Evolutionary conservation across 2,113 vertebrate species (phyloP).

Genomic region (Ciconia maguari): DNA sequence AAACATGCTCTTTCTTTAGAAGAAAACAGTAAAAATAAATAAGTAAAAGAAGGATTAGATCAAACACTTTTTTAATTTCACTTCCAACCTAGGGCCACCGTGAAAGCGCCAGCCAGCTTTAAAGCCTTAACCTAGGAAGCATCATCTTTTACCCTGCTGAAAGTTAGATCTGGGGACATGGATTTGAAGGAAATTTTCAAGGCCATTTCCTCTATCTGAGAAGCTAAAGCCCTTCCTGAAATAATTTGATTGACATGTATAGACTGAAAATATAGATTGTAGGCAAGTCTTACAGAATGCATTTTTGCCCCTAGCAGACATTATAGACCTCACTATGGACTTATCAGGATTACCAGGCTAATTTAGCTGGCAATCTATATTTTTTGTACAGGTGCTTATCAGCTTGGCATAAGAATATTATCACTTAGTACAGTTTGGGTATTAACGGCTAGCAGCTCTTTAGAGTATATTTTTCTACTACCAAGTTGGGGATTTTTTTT

Average conservation of each 20-base stretch:
- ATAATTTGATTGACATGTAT: conserved; percentile 43
- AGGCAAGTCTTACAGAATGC: conserved; percentile 9
- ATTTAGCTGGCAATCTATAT: conserved; percentile 18
- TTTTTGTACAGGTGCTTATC: conserved; percentile 59
- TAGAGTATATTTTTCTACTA: conserved; percentile 10
- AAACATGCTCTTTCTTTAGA: background rate
- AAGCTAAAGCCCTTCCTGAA: conserved; percentile 44
- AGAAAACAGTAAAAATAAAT: background rate
- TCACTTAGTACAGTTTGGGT: background rate
- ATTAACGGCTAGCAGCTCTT: conserved; percentile 35
- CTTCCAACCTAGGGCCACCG: background rate
- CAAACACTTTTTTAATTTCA: background rate
- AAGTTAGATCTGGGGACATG: background rate
- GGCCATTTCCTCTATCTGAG: conserved; percentile 1
- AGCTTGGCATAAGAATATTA: conserved; percentile 32
- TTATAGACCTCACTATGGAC: background rate
- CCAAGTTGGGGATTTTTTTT: background rate
- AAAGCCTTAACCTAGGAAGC: background rate
- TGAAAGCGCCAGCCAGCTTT: background rate
- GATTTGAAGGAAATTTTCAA: conserved; percentile 52
- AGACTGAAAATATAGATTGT: conserved; percentile 59
- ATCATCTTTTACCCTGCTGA: background rate
- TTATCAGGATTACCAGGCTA: conserved; percentile 62
- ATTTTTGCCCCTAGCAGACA: conserved; percentile 4
- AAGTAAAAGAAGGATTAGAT: background rate